Evolutionary conservation across 2,797 vertebrate genomes (phyloP).

Genomic region (Falco berigora): DNA sequence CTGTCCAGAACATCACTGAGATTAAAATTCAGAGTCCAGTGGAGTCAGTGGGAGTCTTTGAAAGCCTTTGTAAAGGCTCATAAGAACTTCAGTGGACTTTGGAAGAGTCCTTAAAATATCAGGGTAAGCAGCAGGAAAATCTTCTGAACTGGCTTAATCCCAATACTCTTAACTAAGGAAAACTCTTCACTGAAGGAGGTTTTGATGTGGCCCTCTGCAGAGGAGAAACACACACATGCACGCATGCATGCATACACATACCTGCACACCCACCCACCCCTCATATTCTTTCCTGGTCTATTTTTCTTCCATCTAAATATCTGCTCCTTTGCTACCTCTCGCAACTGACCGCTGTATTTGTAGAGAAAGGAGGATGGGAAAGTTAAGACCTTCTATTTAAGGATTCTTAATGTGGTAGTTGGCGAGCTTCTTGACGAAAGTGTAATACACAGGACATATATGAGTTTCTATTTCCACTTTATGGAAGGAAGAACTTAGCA

Average conservation of each 20-base stretch:
- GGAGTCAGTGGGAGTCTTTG: not conserved
- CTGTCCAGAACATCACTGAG: not conserved
- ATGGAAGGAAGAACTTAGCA: not conserved
- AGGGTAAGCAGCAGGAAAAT: not conserved
- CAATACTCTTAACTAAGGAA: not conserved
- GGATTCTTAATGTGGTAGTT: not conserved
- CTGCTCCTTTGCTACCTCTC: not conserved
- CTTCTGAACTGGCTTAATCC: not conserved
- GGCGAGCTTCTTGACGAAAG: not conserved
- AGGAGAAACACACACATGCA: not conserved
- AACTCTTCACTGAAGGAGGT: not conserved
- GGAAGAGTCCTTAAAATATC: not conserved
- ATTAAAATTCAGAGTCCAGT: not conserved
- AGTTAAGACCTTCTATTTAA: not conserved
- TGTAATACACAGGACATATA: not conserved
- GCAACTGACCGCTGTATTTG: fast-evolving
- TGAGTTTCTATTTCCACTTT: not conserved
- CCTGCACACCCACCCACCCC: no score
- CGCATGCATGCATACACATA: no score
- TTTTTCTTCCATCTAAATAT: not conserved
- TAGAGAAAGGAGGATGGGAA: not conserved
- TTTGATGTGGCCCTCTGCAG: not conserved
- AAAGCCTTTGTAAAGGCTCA: not conserved
- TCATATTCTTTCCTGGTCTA: not conserved
- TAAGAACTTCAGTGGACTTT: not conserved